Evolutionary conservation across 1,140 invertebrate species (phyloP), one percentile per base, ranked within the genome.

Genomic region (Trichonephila inaurata): DNA sequence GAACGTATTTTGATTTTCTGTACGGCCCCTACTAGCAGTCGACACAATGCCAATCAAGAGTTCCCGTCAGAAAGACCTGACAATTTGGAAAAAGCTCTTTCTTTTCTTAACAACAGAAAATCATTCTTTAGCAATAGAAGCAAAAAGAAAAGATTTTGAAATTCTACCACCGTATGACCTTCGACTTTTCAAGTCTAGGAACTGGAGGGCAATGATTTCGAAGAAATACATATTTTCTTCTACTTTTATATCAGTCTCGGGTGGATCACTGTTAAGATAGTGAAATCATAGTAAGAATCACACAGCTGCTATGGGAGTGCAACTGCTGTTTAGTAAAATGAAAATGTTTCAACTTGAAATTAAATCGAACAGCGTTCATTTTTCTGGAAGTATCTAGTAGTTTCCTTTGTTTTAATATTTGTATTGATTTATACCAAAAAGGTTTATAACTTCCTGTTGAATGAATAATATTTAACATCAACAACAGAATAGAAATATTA

Each of bases 41-140:
- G 82, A 83, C 82, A 60, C 82, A 58, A 28, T 83, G 82, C 82
- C 82, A 83, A 83, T 83, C 82, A 83, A 83, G 82, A 60, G 44
- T 83, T 51, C 51, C 14, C 82, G 51, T 83, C 82, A 83, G 51
- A 83, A 60, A 60, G 82, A 16, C 72, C 82, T 83, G 82, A 83
- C 82, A 83, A 83, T 83, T 83, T 51, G 51, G 44, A n/a, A 16
- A 10, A 44, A 83, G 82, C 24, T 44, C 82, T 83, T 83, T 83
- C 44, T 83, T 83, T 83, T 28, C 28, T 28, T 14, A 14, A 24
- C 72, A 77, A 77, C 44, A 83, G 21, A 83, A 83, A 83, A 83
- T 14, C 82, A 83, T 83, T 83, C 81, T 58, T 83, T 24, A 60
- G 82, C 51, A 60, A 58, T 83, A 19, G 40, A 60, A 83, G 72